Evolutionary conservation across 2,888 invertebrate species (phyloP).

Genomic region (Trachelus troglodyta): DNA sequence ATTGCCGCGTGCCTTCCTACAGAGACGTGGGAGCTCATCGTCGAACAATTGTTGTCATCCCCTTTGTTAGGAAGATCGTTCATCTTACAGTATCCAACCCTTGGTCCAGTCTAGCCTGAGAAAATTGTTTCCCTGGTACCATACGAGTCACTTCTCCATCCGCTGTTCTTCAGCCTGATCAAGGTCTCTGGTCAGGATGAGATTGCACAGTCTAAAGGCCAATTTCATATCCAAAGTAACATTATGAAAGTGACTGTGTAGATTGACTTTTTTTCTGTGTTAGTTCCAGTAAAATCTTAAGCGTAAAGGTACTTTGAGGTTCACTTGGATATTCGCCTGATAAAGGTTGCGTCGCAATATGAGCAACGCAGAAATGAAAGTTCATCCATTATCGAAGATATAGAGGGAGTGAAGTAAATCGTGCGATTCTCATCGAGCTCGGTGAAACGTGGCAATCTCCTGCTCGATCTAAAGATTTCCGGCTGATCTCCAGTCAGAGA

Average conservation of each 20-base stretch:
- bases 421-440: slow-evolving; percentile 44
- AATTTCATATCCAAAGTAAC: not conserved
- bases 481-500: slow-evolving; percentile 40
- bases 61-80: not conserved
- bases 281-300: not conserved
- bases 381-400: slow-evolving; percentile 47
- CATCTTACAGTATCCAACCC: not conserved
- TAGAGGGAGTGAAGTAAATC: slow-evolving; percentile 41
- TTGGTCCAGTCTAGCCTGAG: not conserved
- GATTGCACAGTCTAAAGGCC: not conserved
- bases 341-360: not conserved
- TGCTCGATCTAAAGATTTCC: slow-evolving; percentile 42
- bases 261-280: not conserved
- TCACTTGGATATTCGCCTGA: not conserved
- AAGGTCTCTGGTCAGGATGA: not conserved
- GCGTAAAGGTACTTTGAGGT: not conserved
- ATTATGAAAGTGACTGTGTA: not conserved
- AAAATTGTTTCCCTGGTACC: not conserved
- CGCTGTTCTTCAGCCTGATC: not conserved
- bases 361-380: slow-evolving; percentile 14
- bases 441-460: slow-evolving; percentile 25
- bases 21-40: not conserved
- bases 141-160: not conserved
- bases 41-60: not conserved
- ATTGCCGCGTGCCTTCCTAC: not conserved